Evolutionary conservation across 2,888 invertebrate species (phyloP).

Genomic region (Seira sanloemensis): DNA sequence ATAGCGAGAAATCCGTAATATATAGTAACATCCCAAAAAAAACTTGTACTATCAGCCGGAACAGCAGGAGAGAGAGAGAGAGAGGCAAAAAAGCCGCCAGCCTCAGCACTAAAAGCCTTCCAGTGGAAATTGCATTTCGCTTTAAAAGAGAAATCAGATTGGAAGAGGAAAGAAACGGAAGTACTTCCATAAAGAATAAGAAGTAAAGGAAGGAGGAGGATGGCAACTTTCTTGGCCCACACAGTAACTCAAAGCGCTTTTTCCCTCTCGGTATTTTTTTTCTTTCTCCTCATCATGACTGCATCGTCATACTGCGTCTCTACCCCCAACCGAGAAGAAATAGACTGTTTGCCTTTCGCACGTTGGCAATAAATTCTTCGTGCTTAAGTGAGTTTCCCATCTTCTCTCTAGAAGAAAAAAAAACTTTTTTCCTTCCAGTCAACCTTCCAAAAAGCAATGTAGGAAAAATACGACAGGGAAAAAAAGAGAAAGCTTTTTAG

Average conservation of each 20-base stretch:
- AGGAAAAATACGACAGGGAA: conserved; percentile 20
- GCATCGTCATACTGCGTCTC: conserved; percentile 25
- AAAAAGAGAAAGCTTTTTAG: conserved; percentile 25
- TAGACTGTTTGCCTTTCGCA: conserved; percentile 59
- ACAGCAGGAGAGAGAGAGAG: too few species aligned
- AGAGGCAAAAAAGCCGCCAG: too few species aligned
- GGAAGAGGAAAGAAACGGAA: conserved; percentile 24
- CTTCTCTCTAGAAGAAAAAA: conserved; percentile 33
- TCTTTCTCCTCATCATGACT: too few species aligned
- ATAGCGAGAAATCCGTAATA: too few species aligned
- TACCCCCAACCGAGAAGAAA: conserved; percentile 39
- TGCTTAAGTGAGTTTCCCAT: conserved; percentile 58
- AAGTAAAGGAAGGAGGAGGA: too few species aligned
- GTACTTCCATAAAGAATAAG: too few species aligned
- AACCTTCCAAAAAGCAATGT: conserved; percentile 20
- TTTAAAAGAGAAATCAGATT: background rate
- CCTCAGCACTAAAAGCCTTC: too few species aligned
- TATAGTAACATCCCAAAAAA: too few species aligned
- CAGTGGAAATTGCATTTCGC: conserved; percentile 17
- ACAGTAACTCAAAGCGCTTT: too few species aligned
- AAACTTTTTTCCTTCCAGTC: conserved; percentile 27
- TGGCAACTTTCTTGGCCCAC: too few species aligned
- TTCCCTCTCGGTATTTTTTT: too few species aligned
- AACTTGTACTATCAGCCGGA: too few species aligned
- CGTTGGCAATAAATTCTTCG: conserved; percentile 55